Percentiles rank a stretch among this genome's conserved stretches.
Evolutionary conservation across 2,888 invertebrate genomes (phyloP).

Genomic region (Phyto melanocephala): DNA sequence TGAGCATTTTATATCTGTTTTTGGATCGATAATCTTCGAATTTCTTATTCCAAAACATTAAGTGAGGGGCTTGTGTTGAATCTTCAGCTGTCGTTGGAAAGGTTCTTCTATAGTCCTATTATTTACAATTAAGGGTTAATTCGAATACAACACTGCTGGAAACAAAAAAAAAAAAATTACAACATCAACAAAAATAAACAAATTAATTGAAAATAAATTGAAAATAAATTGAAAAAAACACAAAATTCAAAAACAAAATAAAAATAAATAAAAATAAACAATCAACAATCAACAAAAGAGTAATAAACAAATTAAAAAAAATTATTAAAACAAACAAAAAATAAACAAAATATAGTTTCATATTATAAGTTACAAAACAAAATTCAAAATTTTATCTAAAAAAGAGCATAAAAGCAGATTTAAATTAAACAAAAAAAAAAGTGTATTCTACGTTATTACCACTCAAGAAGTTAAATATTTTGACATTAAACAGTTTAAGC

Average conservation of each 20-base stretch:
- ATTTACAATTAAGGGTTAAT: constrained; percentile 47
- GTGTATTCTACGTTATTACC: constrained; percentile 75
- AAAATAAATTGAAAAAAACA: constrained; percentile 56
- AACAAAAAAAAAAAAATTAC: constrained; percentile 47
- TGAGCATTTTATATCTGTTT: no score
- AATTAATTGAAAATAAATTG: constrained; percentile 58
- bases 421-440: constrained; percentile 70
- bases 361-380: constrained; percentile 66
- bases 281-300: constrained; percentile 49
- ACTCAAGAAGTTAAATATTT: constrained; percentile 60
- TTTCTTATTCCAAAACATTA: no score
- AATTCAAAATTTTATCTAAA: constrained; percentile 73
- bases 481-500: constrained; percentile 32
- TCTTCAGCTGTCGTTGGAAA: no score
- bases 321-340: constrained; percentile 46
- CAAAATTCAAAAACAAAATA: constrained; percentile 64
- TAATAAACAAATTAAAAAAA: constrained; percentile 48
- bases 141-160: constrained; percentile 54
- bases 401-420: constrained; percentile 69
- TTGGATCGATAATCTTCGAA: no score
- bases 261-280: no score
- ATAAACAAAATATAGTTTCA: constrained; percentile 54
- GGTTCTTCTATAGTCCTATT: no score
- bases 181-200: constrained; percentile 44
- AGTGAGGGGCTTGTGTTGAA: no score